phyloP scores from a whole-genome alignment of 2,888 invertebrate species.

The Bombylius major region DNA sequence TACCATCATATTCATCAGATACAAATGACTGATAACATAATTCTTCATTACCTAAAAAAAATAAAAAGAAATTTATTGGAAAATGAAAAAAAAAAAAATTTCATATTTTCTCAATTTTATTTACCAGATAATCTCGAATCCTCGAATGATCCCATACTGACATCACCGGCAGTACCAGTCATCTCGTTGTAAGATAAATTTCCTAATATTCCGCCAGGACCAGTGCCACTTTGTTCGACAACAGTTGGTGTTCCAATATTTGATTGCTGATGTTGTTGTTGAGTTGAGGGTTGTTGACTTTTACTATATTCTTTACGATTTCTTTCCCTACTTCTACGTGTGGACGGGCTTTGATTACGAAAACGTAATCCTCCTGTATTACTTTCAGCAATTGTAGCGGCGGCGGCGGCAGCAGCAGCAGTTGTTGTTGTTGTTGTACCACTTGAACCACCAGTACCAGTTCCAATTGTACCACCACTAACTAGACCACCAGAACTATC shows the following conservation, averaged over 20 bases:
- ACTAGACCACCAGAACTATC: constrained; percentile 21
- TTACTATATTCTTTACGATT: constrained; percentile 27
- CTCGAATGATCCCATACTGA: constrained; percentile 24
- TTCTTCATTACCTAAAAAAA: constrained; percentile 29
- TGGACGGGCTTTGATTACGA: constrained; percentile 37
- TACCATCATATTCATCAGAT: constrained; percentile 33
- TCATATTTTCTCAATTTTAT: not conserved
- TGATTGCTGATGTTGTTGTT: not conserved
- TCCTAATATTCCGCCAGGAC: constrained; percentile 19
- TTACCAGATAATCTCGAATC: constrained; percentile 33
- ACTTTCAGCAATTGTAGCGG: constrained; percentile 16
- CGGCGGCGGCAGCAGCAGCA: not conserved
- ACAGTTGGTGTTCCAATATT: not conserved
- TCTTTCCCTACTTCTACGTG: constrained; percentile 33
- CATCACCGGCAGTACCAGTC: constrained; percentile 15
- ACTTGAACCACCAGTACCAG: constrained; percentile 5
- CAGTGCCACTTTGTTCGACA: constrained; percentile 18
- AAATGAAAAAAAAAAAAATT: not conserved
- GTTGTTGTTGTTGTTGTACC: constrained; percentile 12
- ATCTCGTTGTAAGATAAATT: constrained; percentile 29
- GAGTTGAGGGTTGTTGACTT: constrained; percentile 26
- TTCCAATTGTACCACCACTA: constrained; percentile 8
- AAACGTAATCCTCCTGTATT: constrained; percentile 22
- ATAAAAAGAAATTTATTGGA: not conserved
- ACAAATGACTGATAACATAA: constrained; percentile 33